Evolutionary conservation across 1,140 invertebrate species (phyloP).

Genomic region (Leptinotarsa undecemlineata): DNA sequence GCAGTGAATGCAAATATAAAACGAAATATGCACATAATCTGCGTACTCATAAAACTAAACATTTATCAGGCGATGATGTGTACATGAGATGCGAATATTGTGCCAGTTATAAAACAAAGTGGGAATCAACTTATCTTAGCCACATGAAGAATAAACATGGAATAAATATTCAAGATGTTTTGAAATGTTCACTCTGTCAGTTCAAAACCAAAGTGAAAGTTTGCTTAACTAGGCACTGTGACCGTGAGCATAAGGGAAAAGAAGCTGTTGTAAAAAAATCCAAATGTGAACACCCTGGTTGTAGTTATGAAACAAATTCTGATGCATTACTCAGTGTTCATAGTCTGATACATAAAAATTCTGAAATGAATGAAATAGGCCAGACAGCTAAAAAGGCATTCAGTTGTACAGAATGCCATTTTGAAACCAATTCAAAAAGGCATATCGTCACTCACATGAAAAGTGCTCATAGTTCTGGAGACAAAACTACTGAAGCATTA

Average conservation of each 20-base stretch:
- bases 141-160: conserved; percentile 29
- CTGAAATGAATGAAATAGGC: neutral
- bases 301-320: neutral
- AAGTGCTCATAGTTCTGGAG: conserved; percentile 3
- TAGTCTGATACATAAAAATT: neutral
- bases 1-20: conserved; percentile 24
- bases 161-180: conserved; percentile 1
- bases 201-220: conserved; percentile 24
- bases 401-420: conserved; percentile 6
- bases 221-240: conserved; percentile 9
- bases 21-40: conserved; percentile 24
- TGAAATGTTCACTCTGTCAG: conserved; percentile 12
- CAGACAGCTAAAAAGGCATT: neutral
- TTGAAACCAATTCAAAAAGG: conserved; percentile 4
- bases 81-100: conserved; percentile 25
- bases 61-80: conserved; percentile 15
- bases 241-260: conserved; percentile 8
- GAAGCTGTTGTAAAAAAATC: neutral
- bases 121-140: conserved; percentile 15
- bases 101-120: conserved; percentile 27
- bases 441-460: neutral
- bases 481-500: neutral
- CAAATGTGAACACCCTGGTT: neutral
- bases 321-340: neutral
- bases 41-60: conserved; percentile 27